Base-by-base conservation (phyloP, 2,113 vertebrate species). In the Noctilio leporinus region DNA sequence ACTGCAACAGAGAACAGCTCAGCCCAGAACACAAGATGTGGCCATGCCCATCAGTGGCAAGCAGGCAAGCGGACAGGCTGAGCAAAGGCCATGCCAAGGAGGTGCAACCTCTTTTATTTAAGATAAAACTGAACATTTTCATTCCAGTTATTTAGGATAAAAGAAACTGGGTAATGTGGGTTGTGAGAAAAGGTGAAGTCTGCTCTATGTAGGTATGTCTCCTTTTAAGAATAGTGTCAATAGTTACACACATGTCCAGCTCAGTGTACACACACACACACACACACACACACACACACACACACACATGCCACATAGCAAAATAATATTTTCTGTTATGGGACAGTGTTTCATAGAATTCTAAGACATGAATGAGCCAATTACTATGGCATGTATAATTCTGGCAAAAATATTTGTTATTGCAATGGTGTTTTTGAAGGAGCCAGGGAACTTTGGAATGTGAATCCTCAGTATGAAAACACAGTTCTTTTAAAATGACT, bases 71-170 rank as follows among this genome's bases (percentile, higher is more conserved):
- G 81, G 89, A 67, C 51, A 91, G 15, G 40, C 89, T 47, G 43
- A 83, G 76, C 30, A 47, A 86, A 12, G 1, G 14, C 62, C 45
- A 49, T 96, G 95, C 0, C 0, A 88, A 1, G 1, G 53, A 92
- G n/a, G 91, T 35, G 45, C 70, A 87, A 53, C 93, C 92, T 89
- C 92, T 95, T 96, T 62, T 82, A 69, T 95, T 96, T 95, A 94
- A 94, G 40, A 47, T 78, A 51, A 95, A 89, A 94, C 91, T 67
- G 91, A 84, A 90, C 35, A 81, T 96, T 97, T 97, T 59, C 94
- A 96, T 81, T 69, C 90, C 86, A 96, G 84, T 95, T 94, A 85
- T 89, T 95, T 73, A 88, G 47, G 62, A 93, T 67, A 85, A 92
- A 84, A 95, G 69, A 91, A 92, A 95, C 7, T 5, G 59, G 86